phyloP scores from a whole-genome alignment of 2,888 invertebrate species.

The Iphiclides podalirius region DNA sequence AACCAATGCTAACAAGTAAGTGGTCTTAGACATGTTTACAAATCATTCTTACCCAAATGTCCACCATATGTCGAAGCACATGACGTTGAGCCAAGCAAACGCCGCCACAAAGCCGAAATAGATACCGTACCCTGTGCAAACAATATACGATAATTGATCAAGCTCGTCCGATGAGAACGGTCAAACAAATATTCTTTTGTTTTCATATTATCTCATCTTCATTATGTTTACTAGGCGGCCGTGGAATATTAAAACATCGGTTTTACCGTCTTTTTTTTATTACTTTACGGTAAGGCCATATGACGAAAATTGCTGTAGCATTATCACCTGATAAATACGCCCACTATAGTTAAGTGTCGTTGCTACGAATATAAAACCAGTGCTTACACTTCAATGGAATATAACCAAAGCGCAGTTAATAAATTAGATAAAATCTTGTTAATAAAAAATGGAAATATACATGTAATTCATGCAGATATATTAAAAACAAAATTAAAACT shows the following conservation, averaged over 20 bases:
- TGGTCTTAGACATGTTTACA: constrained; percentile 26
- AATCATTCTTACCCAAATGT: constrained; percentile 85
- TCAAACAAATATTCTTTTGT: constrained; percentile 33
- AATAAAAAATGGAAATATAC: too few relatives aligned
- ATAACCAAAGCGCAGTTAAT: too few relatives aligned
- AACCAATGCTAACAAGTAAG: background rate
- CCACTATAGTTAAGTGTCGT: constrained; percentile 5
- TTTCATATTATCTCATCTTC: constrained; percentile 31
- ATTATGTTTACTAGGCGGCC: constrained; percentile 2
- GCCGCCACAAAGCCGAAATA: constrained; percentile 85
- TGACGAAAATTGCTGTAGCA: too few relatives aligned
- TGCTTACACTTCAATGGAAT: too few relatives aligned
- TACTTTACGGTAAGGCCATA: too few relatives aligned
- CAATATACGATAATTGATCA: constrained; percentile 37
- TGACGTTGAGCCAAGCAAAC: constrained; percentile 88
- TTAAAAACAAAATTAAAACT: too few relatives aligned
- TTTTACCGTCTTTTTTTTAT: background rate
- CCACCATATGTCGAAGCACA: constrained; percentile 91
- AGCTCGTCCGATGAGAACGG: constrained; percentile 26
- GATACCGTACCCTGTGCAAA: constrained; percentile 82
- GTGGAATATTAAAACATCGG: background rate
- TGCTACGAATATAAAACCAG: constrained; percentile 16
- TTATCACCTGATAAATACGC: constrained; percentile 12
- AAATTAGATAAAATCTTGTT: too few relatives aligned
- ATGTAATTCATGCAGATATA: too few relatives aligned